Base-by-base conservation (phyloP, 2,797 vertebrate genomes). In the Petrocephalus schoutedeni region DNA sequence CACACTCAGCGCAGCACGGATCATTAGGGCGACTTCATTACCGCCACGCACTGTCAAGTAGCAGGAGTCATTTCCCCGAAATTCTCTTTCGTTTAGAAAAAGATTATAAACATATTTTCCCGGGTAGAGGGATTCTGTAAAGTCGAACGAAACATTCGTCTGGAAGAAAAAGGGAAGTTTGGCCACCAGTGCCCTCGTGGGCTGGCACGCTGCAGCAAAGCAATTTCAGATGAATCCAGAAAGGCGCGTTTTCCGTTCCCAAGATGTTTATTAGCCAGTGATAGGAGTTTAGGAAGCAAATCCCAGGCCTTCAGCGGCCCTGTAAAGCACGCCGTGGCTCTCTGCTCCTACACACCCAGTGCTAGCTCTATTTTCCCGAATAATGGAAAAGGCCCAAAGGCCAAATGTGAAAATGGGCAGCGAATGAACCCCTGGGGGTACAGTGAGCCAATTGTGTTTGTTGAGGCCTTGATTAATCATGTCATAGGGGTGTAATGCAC, bases 391-490 rank as follows among this genome's bases (percentile, higher is more conserved):
- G 91, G 86, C 91, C 92, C 89, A 88, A 83, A 59, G 92, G 93
- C 92, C 90, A 80, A 87, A 88, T 87, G 54, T 2, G 85, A 90
- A 90, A 86, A 84, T 90, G 90, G 21, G 49, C 82, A 58, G 90
- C 95, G 95, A 94, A 95, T 92, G 94, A 94, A 95, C 97, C 96
- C 96, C 88, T 90, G 56, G 32, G 89, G 88, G 80, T 89, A 86
- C 91, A 28, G 21, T 32, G 21, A 90, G 93, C 95, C 94, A 95
- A 96, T 97, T 97, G 95, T 94, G 95, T 98, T 97, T 97, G 97
- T 98, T 97, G 96, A 97, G 96, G 95, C 95, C 94, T 95, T 96
- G 95, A 95, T 97, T 95, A 95, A 96, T 97, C 96, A 97, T 95
- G 96, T 96, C 95, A 95, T 94, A 61, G 51, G 90, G 89, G 86